A percentile compares a stretch with the other conserved stretches of the same genome.
Conservation (phyloP, 2,113 vertebrate genomes). For the Gopherus flavomarginatus region DNA sequence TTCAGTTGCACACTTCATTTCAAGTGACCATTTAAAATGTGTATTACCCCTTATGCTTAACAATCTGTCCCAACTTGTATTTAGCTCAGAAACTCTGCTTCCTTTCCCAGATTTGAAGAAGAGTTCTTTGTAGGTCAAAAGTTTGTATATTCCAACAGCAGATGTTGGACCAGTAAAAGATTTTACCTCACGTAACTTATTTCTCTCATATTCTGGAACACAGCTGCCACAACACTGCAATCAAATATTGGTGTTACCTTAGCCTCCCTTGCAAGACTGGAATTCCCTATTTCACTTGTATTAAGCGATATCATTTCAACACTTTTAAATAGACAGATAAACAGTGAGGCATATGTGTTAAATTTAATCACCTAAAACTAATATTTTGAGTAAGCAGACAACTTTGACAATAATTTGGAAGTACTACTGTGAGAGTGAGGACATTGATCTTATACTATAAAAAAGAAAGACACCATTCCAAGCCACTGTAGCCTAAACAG, state of each 20-base stretch:
- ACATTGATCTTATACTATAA: constrained; percentile 39
- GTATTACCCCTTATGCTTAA: no score
- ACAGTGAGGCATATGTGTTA: not conserved
- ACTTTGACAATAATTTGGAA: constrained; percentile 22
- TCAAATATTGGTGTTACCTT: not conserved
- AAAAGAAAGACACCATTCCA: constrained; percentile 24
- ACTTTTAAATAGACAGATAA: not conserved
- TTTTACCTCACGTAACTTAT: not conserved
- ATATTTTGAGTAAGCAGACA: constrained; percentile 10
- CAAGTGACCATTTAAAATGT: no score
- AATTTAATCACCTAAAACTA: not conserved
- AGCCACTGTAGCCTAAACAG: constrained; percentile 28
- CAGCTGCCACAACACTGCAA: not conserved
- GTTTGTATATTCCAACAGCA: not conserved
- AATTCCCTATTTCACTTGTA: not conserved
- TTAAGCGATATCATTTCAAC: not conserved
- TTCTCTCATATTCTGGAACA: not conserved
- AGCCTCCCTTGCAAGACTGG: not conserved
- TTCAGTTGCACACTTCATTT: no score
- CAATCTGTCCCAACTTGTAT: no score
- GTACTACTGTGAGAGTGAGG: not conserved
- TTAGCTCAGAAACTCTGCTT: no score
- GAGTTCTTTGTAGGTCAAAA: not conserved
- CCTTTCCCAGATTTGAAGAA: not conserved
- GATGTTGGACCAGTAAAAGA: not conserved